Conservation (phyloP, 2,797 vertebrate genomes). For the Phaenicophaeus curvirostris region DNA sequence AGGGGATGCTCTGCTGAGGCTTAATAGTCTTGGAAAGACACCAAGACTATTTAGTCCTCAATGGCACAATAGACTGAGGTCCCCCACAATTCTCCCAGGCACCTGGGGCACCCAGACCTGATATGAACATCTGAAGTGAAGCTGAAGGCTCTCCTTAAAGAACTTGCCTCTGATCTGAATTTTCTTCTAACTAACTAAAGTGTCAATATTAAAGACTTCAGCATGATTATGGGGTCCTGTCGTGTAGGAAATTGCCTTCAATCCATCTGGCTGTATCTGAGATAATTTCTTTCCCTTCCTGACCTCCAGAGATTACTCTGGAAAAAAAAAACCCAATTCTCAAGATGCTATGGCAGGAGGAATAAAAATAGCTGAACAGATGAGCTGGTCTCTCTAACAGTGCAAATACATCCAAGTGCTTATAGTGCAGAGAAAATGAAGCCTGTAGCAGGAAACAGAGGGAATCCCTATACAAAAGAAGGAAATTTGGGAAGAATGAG, state of each 20-base stretch:
- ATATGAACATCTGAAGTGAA: background rate
- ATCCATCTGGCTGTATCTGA: background rate
- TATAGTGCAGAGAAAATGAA: background rate
- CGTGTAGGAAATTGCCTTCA: background rate
- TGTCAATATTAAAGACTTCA: background rate
- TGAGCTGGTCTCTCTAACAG: background rate
- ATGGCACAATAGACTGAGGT: background rate
- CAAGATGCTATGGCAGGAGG: background rate
- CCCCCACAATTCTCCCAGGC: background rate
- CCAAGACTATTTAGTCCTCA: background rate
- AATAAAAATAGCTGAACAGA: slow-evolving; percentile 23
- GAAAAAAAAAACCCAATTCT: background rate
- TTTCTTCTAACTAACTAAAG: background rate
- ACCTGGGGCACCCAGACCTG: background rate
- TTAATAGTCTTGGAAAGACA: background rate
- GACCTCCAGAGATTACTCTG: slow-evolving; percentile 5
- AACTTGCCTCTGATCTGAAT: background rate
- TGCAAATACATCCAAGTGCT: background rate
- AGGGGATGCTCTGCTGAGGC: background rate
- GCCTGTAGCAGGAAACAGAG: slow-evolving; percentile 30
- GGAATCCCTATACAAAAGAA: slow-evolving; percentile 73
- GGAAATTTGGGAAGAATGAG: slow-evolving; percentile 67
- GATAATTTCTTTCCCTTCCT: background rate
- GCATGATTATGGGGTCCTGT: background rate
- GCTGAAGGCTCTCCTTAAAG: background rate